Percentiles rank a stretch among this genome's conserved stretches.
Evolutionary conservation across 2,113 vertebrate species (phyloP).

Genomic region (Geococcyx californianus): DNA sequence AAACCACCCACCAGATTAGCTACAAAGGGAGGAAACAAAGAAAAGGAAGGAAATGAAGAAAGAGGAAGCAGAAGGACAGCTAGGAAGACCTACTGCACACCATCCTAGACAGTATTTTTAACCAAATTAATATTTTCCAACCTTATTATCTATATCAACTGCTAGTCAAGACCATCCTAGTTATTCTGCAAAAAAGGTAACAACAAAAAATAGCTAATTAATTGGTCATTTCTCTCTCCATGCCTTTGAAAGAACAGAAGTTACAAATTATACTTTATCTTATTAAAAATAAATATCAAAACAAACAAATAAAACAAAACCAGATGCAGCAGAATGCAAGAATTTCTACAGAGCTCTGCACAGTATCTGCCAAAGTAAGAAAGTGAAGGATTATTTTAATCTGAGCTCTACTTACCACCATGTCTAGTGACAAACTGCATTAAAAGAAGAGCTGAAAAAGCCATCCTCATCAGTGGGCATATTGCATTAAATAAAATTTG

Average conservation of each 20-base stretch:
- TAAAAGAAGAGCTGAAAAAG: constrained; percentile 44
- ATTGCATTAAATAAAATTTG: constrained; percentile 53
- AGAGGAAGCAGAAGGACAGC: not conserved
- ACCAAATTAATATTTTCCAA: not conserved
- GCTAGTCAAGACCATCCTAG: not conserved
- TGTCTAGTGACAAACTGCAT: constrained; percentile 1
- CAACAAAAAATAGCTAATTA: not conserved
- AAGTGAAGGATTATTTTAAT: constrained; percentile 43
- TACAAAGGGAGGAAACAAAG: not conserved
- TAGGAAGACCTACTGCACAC: not conserved
- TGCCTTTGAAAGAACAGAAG: not conserved
- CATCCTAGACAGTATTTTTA: not conserved
- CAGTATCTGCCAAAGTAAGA: not conserved
- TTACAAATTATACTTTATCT: not conserved
- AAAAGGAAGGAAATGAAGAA: not conserved
- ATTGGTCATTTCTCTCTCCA: not conserved
- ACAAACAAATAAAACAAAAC: not conserved
- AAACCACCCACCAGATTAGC: not conserved
- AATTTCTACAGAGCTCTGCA: not conserved
- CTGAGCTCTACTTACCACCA: constrained; percentile 53
- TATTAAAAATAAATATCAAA: not conserved
- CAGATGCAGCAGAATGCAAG: not conserved
- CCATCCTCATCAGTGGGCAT: constrained; percentile 28
- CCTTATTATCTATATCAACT: not conserved
- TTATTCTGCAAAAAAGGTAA: not conserved